A percentile compares a stretch with the other conserved stretches of the same genome.
Conservation (phyloP, 2,797 vertebrate genomes). For the Parauchenoglanis punctatus region DNA sequence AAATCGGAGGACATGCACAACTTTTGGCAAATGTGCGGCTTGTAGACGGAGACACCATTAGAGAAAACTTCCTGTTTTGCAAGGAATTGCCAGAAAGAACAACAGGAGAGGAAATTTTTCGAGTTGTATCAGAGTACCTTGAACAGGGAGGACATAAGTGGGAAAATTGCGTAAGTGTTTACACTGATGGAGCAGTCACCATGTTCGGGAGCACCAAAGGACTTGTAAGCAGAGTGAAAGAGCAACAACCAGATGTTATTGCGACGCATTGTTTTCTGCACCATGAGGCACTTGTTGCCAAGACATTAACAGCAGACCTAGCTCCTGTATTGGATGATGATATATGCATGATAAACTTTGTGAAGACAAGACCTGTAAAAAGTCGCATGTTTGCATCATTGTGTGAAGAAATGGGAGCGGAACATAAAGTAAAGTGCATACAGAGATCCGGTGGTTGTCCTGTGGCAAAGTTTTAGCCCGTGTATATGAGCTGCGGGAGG, state of each 20-base stretch:
- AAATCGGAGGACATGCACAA: too few species aligned
- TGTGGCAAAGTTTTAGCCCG: conserved; percentile 1
- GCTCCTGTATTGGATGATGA: conserved; percentile 54
- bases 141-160: not conserved
- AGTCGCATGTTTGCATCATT: conserved; percentile 32
- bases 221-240: conserved; percentile 46
- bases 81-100: not conserved
- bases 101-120: not conserved
- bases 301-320: conserved; percentile 59
- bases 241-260: conserved; percentile 43
- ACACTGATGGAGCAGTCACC: conserved; percentile 31
- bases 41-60: too few species aligned
- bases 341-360: conserved; percentile 52
- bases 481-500: conserved; percentile 26
- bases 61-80: not conserved
- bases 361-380: conserved; percentile 50
- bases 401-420: conserved; percentile 52
- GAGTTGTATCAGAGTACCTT: not conserved
- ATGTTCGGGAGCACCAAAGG: conserved; percentile 45
- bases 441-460: not conserved
- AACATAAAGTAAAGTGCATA: not conserved
- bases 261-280: conserved; percentile 43
- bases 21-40: too few species aligned
- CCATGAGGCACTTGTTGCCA: conserved; percentile 53
- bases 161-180: not conserved